Base-by-base conservation (phyloP, 2,797 vertebrate genomes). In the Acridotheres tristis region DNA sequence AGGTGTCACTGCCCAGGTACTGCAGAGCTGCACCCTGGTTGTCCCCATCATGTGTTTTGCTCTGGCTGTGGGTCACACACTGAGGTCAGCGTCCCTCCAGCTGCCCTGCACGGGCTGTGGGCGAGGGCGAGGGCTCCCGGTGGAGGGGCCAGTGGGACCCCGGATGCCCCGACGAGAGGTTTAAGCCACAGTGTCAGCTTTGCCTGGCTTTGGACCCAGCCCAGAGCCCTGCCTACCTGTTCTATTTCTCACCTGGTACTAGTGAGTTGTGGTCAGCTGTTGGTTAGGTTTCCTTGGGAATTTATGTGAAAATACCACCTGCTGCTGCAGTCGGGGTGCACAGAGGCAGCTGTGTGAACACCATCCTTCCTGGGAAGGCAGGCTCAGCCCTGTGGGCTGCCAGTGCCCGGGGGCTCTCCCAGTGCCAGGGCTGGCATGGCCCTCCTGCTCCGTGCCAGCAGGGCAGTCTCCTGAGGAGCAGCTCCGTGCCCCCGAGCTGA, bases 141-240 rank as follows among this genome's bases (percentile, higher is more conserved):
- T 1, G 4, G 32, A 43, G n/a, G 19, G 27, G 18, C 42, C 0
- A 0, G 27, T n/a, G n/a, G 36, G 20, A 40, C 32, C n/a, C 3
- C 3, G 38, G 51, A 2, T 54, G 65, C 15, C 29, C 26, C 5
- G 11, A 1, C 0, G 0, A 27, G 76, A 27, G 55, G 34, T 19
- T 58, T 15, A 10, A 54, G 53, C 27, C 57, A 4, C 40, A 53
- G 45, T 18, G 42, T 19, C 57, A 51, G 47, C 48, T 93, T 67
- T 48, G 22, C n/a, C 3, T 16, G 50, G 48, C 36, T 48, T 67
- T 7, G 5, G 45, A 27, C 27, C 5, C 26, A 8, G 66, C 20
- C 42, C 30, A 6, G 5, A n/a, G 51, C 14, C 0, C 55, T 26
- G n/a, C 2, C 2, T 43, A 3, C 43, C 42, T 53, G 40, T 47